Evolutionary conservation across 1,140 invertebrate species (phyloP), one percentile per base, ranked within the genome.

Genomic region (Meloidogyne floridensis): DNA sequence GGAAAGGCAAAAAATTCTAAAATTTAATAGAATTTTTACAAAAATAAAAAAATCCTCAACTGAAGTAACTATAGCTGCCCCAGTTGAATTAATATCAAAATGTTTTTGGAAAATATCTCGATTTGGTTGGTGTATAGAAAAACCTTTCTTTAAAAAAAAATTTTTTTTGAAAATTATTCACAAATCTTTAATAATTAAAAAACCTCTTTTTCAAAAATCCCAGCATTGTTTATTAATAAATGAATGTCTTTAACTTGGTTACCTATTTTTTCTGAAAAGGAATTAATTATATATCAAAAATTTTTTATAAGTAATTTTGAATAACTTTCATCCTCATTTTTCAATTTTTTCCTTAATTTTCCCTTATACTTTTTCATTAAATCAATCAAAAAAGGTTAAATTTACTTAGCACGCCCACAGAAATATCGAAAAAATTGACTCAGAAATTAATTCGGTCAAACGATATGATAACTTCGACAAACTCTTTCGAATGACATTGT

Each of bases 191-290:
- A 15, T 10, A 1, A 42, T 10, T 51, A 51, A 47, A n/a, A 70
- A 73, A 74, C 43, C 32, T 53, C 81, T 72, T 72, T 65, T 32
- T 78, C 82, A 47, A 83, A 81, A 13, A 86, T 69, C 15, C 80
- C 84, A 18, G 84, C 80, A 69, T 85, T 85, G 53, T 85, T 85
- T 15, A 85, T 85, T 9, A 85, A 65, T 0, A 83, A 43, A 70
- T 85, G 71, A 20, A 75, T 81, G 10, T 65, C 84, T 15, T 86
- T 47, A n/a, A 81, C 18, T 42, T 71, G 56, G 8, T 73, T 71
- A 9, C 53, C 43, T 0, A 81, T n/a, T 43, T 65, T 6, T 65
- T 65, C 59, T 65, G 7, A 65, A 65, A 6, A 47, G 47, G 7
- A 1, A 32, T 32, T 0, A 32, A 32, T 32, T 32, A 32, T 32